Evolutionary conservation across 2,113 vertebrate genomes (phyloP), one percentile per base, ranked within the genome.

Genomic region (Telmatochromis sp.): DNA sequence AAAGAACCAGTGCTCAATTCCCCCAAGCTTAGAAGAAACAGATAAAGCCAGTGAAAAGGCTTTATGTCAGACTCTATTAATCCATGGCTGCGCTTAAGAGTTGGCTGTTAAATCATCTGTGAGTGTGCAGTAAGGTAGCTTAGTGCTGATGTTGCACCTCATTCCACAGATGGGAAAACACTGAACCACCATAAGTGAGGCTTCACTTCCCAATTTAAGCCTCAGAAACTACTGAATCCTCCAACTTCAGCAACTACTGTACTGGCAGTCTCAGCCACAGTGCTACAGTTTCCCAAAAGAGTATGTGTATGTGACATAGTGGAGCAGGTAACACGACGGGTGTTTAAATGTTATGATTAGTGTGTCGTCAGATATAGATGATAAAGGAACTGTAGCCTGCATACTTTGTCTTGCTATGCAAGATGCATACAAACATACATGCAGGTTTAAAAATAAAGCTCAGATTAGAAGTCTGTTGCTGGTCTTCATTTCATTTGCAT

Each of bases 31-130:
- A 85, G 86, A 28, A 92, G 91, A 90, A 92, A 90, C 80, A 87
- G 89, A 93, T 93, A 94, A 94, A 93, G 89, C 88, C 89, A 83
- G 93, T 90, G 87, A 92, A 93, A 95, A 93, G 92, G 89, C 91
- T 95, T 95, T 94, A 87, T 94, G 93, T 95, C 95, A 94, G 92
- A 89, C 91, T 93, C 93, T 86, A 93, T 94, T 95, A 95, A 94
- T 95, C 94, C 91, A 81, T 55, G 87, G 88, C 92, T 92, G 85
- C n/a, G 84, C 90, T 93, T 94, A 90, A 93, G 89, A 92, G 90
- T 87, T 89, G 81, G 80, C 87, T 92, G 94, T 90, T 94, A 94
- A 94, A 92, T 95, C 91, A 92, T 94, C 86, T 92, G 91, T 92
- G 93, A 88, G 90, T 87, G 85, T 92, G 94, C 92, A 89, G 87